Evolutionary conservation across 2,797 vertebrate species (phyloP).

Genomic region (Glossophaga mutica): DNA sequence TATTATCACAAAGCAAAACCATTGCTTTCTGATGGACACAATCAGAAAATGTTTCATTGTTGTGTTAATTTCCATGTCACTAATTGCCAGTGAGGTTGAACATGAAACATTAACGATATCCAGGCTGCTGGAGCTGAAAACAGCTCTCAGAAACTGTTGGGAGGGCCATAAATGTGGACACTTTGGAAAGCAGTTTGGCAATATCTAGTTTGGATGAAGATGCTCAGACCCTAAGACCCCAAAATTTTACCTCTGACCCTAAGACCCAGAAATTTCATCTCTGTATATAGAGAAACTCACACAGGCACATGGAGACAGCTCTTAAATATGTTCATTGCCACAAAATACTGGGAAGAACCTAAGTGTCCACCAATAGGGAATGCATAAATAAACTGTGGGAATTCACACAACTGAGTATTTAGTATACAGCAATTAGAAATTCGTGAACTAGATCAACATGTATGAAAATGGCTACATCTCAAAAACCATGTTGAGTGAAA

Average conservation of each 20-base stretch:
- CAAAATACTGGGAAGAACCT: slow-evolving; percentile 35
- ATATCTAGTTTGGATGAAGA: background rate
- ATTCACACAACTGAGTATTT: background rate
- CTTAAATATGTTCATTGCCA: background rate
- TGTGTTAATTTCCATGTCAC: background rate
- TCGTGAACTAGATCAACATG: background rate
- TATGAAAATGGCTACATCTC: background rate
- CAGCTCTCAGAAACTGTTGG: background rate
- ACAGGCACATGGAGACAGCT: background rate
- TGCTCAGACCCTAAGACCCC: background rate
- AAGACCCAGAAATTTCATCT: background rate
- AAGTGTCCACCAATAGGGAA: background rate
- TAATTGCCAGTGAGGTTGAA: slow-evolving; percentile 1
- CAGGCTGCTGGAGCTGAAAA: slow-evolving; percentile 13
- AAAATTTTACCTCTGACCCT: background rate
- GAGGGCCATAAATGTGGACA: background rate
- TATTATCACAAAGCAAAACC: slow-evolving; percentile 16
- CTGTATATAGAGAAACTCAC: slow-evolving; percentile 19
- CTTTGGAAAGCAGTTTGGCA: background rate
- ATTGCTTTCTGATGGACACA: slow-evolving; percentile 18
- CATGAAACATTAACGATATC: background rate
- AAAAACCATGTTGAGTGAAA: slow-evolving; percentile 7
- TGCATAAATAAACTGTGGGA: background rate
- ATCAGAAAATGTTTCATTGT: background rate
- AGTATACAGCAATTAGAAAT: slow-evolving; percentile 21